phyloP scores from a whole-genome alignment of 1,140 invertebrate genomes.

The Cydia pomonella region DNA sequence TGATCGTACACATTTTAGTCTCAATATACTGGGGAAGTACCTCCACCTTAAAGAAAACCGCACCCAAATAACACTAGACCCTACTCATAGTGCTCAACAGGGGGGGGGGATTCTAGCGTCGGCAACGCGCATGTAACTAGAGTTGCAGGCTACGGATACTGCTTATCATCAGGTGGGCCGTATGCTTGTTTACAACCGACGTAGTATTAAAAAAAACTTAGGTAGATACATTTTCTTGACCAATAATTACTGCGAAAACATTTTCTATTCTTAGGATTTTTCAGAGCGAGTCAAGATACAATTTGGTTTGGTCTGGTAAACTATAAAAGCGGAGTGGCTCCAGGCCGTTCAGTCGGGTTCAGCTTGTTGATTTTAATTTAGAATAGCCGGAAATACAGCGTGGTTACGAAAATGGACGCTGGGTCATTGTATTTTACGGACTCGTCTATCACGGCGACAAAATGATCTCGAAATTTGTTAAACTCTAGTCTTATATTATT shows the following conservation, averaged over 20 bases:
- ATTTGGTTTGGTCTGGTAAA: constrained; percentile 17
- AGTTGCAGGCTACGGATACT: no score
- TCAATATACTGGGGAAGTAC: no score
- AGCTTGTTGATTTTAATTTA: constrained; percentile 40
- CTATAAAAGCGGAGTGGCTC: not conserved
- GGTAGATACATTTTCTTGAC: not conserved
- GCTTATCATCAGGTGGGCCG: no score
- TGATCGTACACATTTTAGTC: not conserved
- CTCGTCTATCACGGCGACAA: constrained; percentile 13
- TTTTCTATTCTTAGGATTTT: not conserved
- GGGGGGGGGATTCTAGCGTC: no score
- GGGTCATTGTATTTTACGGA: constrained; percentile 34
- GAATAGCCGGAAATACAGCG: constrained; percentile 45
- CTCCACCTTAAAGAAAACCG: no score
- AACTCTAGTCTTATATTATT: constrained; percentile 6
- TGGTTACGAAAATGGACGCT: constrained; percentile 39
- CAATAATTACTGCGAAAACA: not conserved
- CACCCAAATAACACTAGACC: no score
- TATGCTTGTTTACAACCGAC: no score
- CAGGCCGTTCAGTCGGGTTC: constrained; percentile 5
- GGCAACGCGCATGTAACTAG: no score
- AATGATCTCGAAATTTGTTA: not conserved
- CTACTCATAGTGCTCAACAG: no score
- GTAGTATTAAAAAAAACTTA: no score
- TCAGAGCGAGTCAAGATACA: not conserved